Evolutionary conservation across 2,113 vertebrate genomes (phyloP).

Genomic region (Tonatia bakeri): DNA sequence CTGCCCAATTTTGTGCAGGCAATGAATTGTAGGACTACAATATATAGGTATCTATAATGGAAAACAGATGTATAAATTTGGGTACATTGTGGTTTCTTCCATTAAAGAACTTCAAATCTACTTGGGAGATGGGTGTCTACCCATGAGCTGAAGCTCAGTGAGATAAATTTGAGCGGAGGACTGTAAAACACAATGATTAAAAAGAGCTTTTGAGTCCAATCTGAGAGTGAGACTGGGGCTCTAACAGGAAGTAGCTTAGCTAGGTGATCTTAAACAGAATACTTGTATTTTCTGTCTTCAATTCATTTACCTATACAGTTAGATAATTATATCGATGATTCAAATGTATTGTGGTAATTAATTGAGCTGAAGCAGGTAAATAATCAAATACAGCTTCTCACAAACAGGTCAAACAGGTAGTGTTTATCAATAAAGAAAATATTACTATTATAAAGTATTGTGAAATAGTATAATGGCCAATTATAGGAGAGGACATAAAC

Average conservation of each 20-base stretch:
- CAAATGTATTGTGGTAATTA: not conserved
- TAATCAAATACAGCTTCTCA: not conserved
- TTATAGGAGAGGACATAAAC: not conserved
- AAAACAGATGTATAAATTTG: not conserved
- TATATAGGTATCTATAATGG: fast-evolving
- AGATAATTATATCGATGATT: not conserved
- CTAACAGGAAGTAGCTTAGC: not conserved
- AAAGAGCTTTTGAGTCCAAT: not conserved
- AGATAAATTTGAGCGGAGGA: not conserved
- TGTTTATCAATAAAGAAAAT: not conserved
- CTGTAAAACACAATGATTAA: not conserved
- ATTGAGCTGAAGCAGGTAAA: not conserved
- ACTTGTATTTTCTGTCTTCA: not conserved
- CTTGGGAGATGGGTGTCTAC: not conserved
- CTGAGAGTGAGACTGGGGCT: not conserved
- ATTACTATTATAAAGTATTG: not conserved
- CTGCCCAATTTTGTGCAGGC: not conserved
- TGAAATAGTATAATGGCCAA: not conserved
- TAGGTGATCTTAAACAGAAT: not conserved
- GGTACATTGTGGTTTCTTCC: not conserved
- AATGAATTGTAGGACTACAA: not conserved
- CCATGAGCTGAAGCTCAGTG: not conserved
- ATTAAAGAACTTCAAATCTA: not conserved
- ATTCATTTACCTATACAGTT: not conserved
- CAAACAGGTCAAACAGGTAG: not conserved